These are phyloP conservation scores for Gila orcuttii DNA, from an alignment of 2,113 vertebrate species.

Conservation along the genomic window DNA sequence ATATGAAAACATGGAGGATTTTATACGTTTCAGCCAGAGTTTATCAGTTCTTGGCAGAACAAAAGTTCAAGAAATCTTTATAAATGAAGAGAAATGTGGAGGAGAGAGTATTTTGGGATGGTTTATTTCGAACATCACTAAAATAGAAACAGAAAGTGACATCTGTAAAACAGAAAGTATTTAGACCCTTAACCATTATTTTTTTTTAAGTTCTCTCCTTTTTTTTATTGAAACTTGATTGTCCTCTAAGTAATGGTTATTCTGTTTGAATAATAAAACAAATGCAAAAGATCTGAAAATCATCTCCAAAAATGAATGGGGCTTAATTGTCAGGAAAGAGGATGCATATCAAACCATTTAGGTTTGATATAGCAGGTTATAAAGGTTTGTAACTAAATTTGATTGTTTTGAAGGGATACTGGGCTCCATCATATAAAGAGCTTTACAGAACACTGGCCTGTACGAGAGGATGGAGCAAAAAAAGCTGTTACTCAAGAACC, in stretches of 20 bases:
- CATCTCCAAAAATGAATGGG: not conserved
- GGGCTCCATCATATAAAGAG: not conserved
- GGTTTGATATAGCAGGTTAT: too few species aligned
- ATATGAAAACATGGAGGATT: conserved; percentile 17
- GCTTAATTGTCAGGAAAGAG: not conserved
- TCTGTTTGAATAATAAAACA: not conserved
- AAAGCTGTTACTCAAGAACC: not conserved
- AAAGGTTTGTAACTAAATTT: not conserved
- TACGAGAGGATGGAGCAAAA: not conserved
- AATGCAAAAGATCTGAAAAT: not conserved
- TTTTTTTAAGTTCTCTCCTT: not conserved
- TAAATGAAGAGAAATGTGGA: conserved; percentile 40
- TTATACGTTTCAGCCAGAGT: not conserved
- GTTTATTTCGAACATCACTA: conserved; percentile 9
- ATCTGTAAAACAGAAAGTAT: conserved; percentile 12
- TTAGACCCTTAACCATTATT: not conserved
- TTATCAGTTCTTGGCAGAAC: conserved; percentile 36
- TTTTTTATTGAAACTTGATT: not conserved
- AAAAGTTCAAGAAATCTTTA: conserved; percentile 23
- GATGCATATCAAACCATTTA: not conserved
- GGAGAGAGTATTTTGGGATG: conserved; percentile 5
- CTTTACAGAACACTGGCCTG: not conserved
- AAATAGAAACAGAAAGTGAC: conserved; percentile 20
- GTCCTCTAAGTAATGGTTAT: not conserved
- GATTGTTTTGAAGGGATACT: too few species aligned